These are phyloP conservation scores for Eulemur rubriventer DNA, from an alignment of 2,797 vertebrate species.

Conservation along the genomic window DNA sequence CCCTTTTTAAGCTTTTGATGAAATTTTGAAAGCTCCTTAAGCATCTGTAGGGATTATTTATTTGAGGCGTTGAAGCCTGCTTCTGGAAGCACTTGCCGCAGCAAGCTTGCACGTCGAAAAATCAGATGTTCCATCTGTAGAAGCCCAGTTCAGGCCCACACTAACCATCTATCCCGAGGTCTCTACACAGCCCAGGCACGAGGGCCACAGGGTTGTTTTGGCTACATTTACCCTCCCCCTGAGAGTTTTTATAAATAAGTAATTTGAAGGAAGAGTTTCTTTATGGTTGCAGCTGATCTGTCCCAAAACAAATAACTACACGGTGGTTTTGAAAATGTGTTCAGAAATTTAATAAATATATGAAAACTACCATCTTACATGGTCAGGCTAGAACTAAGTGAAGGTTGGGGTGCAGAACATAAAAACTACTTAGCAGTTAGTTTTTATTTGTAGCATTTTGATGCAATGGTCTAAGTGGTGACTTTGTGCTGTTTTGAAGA, in stretches of 20 bases:
- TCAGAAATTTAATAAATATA: background rate
- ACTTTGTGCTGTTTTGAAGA: background rate
- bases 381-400: background rate
- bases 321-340: background rate
- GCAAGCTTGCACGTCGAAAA: background rate
- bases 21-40: background rate
- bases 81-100: background rate
- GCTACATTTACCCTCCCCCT: background rate
- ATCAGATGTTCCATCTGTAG: background rate
- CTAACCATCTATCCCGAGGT: background rate
- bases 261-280: conserved; percentile 29
- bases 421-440: background rate
- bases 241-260: background rate
- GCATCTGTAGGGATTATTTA: background rate
- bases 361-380: background rate
- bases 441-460: background rate
- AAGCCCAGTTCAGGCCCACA: background rate
- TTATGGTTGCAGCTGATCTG: background rate
- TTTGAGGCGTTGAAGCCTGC: background rate
- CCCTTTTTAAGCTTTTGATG: background rate
- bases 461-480: background rate
- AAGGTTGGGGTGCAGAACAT: background rate
- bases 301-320: conserved; percentile 18
- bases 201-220: background rate
- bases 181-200: background rate